Conservation (phyloP, 2,797 vertebrate species). For the Picus viridis region DNA sequence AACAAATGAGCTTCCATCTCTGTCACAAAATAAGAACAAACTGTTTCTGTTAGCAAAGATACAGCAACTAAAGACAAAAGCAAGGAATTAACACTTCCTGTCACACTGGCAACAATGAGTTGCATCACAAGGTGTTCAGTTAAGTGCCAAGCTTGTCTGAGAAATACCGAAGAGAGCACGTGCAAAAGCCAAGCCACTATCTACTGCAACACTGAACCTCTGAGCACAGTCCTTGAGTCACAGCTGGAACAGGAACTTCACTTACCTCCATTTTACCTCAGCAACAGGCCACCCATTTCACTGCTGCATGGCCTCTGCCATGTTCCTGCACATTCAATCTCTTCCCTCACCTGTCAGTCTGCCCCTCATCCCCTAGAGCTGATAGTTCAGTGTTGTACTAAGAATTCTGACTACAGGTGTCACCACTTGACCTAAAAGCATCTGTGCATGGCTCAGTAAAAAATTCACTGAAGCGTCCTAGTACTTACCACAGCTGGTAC, state of each 20-base stretch:
- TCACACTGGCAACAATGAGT: background rate
- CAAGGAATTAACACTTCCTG: constrained; percentile 33
- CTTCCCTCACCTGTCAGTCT: background rate
- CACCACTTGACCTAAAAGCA: background rate
- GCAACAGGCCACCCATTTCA: background rate
- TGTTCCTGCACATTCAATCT: background rate
- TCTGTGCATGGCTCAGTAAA: background rate
- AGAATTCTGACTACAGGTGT: background rate
- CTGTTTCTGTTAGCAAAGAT: constrained; percentile 33
- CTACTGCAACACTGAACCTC: background rate
- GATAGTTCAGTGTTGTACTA: background rate
- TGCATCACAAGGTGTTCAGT: background rate
- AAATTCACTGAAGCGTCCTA: background rate
- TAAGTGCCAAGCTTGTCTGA: background rate
- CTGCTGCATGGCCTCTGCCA: fast-evolving
- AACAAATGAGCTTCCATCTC: constrained; percentile 3
- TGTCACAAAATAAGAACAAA: background rate
- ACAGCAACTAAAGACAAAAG: background rate
- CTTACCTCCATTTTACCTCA: background rate
- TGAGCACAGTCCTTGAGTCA: background rate
- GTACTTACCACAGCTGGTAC: background rate
- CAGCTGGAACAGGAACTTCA: background rate
- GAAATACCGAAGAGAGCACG: background rate
- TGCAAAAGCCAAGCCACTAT: background rate
- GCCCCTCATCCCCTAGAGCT: background rate